Conservation (phyloP, 1,140 invertebrate genomes). For the Paralvinella palmiformis region DNA sequence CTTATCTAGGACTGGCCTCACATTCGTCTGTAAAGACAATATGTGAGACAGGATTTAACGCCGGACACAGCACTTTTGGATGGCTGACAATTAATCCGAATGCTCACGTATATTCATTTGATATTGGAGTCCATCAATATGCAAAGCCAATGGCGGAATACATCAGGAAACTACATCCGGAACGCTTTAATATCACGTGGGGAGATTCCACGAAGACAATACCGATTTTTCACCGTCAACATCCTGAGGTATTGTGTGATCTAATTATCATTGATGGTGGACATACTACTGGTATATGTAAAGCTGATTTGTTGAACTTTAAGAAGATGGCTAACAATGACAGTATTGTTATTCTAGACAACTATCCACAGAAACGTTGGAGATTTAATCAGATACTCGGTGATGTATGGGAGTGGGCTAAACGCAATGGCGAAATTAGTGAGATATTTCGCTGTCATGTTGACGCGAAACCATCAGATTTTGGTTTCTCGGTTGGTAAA, state of each 20-base stretch:
- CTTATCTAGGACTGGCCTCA: too few species aligned
- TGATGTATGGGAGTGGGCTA: too few species aligned
- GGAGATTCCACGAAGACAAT: constrained; percentile 16
- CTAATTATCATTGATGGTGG: constrained; percentile 19
- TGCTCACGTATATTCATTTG: constrained; percentile 14
- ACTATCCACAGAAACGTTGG: too few species aligned
- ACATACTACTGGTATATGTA: constrained; percentile 8
- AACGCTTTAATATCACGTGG: background rate
- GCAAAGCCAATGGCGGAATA: constrained; percentile 13
- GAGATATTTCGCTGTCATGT: too few species aligned
- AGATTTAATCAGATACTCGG: too few species aligned
- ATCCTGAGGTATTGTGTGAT: constrained; percentile 10
- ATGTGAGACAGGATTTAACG: constrained; percentile 21
- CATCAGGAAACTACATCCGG: background rate
- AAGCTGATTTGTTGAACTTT: constrained; percentile 11
- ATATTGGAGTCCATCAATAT: constrained; percentile 14
- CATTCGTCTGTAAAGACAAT: constrained; percentile 1
- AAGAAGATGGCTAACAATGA: constrained; percentile 7
- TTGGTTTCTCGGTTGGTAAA: too few species aligned
- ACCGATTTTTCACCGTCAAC: background rate
- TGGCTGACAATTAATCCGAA: constrained; percentile 8
- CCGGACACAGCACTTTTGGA: constrained; percentile 16
- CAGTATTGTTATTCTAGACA: constrained; percentile 14
- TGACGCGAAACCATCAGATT: too few species aligned
- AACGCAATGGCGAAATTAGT: too few species aligned